Conservation (phyloP, 53 echinoderm and acorn worm species). For the Luidia sarsii region DNA sequence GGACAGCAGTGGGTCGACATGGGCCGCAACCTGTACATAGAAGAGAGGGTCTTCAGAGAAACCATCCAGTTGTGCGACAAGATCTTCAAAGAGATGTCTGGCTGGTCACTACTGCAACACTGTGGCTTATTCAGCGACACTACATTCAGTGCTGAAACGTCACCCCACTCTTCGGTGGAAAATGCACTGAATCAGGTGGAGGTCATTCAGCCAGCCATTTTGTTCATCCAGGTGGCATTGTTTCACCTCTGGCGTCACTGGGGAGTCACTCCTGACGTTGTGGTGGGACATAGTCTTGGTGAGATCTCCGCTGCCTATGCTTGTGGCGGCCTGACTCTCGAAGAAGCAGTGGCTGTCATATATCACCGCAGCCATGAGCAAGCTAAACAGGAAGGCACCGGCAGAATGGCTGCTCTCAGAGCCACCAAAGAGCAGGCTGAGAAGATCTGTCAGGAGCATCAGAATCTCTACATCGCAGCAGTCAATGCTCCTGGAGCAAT, state of each 20-base stretch:
- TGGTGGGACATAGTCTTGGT: slow-evolving; percentile 96
- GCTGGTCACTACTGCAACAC: slow-evolving; percentile 80
- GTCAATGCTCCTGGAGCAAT: slow-evolving; percentile 92
- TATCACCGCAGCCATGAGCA: slow-evolving; percentile 91
- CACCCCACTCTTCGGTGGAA: slow-evolving; percentile 18
- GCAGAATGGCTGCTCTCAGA: slow-evolving; percentile 91
- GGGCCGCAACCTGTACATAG: slow-evolving; percentile 83
- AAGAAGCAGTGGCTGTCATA: slow-evolving; percentile 89
- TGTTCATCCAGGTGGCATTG: slow-evolving; percentile 85
- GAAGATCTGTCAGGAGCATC: slow-evolving; percentile 70
- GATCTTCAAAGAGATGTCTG: slow-evolving; percentile 82
- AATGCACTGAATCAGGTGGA: slow-evolving; percentile 54
- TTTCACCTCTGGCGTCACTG: slow-evolving; percentile 82
- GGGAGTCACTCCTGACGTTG: slow-evolving; percentile 83
- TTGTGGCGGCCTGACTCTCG: slow-evolving; percentile 85
- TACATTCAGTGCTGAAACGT: background rate
- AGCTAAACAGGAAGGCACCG: slow-evolving; percentile 87
- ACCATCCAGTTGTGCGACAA: slow-evolving; percentile 73
- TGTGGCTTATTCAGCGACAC: slow-evolving; percentile 34
- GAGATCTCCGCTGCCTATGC: slow-evolving; percentile 98
- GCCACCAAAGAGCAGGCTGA: slow-evolving; percentile 74
- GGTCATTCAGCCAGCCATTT: slow-evolving; percentile 91
- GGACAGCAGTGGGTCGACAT: slow-evolving; percentile 94
- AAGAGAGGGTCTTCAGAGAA: slow-evolving; percentile 70
- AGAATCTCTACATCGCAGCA: slow-evolving; percentile 87